Evolutionary conservation across 1,140 invertebrate species (phyloP).

Genomic region (Eumaeus atala): DNA sequence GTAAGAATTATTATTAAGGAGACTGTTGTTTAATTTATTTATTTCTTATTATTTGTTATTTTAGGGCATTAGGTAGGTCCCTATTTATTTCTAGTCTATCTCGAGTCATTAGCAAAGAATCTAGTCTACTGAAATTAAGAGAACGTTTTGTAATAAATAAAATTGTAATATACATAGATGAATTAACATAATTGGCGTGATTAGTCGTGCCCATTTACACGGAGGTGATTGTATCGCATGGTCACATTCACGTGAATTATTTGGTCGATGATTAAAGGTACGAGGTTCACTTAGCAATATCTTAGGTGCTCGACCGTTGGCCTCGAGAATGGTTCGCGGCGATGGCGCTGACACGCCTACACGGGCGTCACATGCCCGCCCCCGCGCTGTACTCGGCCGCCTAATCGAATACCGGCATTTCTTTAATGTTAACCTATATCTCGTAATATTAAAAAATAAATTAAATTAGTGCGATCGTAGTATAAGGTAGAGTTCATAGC

Average conservation of each 20-base stretch:
- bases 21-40: constrained; percentile 59
- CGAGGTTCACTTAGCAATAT: constrained; percentile 16
- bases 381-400: constrained; percentile 13
- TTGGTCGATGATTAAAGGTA: constrained; percentile 25
- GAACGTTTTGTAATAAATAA: constrained; percentile 29
- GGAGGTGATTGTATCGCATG: constrained; percentile 16
- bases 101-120: constrained; percentile 44
- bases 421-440: constrained; percentile 18
- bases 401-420: constrained; percentile 15
- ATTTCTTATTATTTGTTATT: constrained; percentile 42
- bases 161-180: constrained; percentile 38
- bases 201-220: constrained; percentile 21
- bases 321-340: background rate
- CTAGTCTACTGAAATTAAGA: constrained; percentile 36
- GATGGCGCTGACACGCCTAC: background rate
- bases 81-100: constrained; percentile 46
- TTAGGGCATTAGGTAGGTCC: constrained; percentile 15
- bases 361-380: too few relatives aligned
- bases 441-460: constrained; percentile 5
- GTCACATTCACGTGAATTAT: constrained; percentile 18
- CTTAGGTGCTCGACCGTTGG: constrained; percentile 9
- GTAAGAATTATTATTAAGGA: constrained; percentile 39
- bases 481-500: constrained; percentile 49
- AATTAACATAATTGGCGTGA: constrained; percentile 33
- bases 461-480: constrained; percentile 8